Evolutionary conservation across 2,797 vertebrate species (phyloP), one percentile per base, ranked within the genome.

Genomic region (Sciaenops ocellatus): DNA sequence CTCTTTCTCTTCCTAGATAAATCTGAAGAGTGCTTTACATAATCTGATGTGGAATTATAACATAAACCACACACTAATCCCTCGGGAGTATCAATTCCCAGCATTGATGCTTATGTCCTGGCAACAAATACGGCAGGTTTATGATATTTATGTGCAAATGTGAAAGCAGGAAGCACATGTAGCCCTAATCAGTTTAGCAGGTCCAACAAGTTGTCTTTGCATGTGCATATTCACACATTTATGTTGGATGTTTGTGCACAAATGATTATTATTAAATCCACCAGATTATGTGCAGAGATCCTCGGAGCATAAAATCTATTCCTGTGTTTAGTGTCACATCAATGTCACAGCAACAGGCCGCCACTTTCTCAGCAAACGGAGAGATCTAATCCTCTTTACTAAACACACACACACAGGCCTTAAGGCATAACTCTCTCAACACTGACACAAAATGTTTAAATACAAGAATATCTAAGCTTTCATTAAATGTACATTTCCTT

Each of bases 341-440:
- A 79, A 80, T 85, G 79, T 87, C 65, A 87, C 50, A 83, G 79
- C 85, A 83, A 85, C 84, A 85, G 73, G 69, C 89, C 30, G 15
- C 69, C 85, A 89, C 87, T 80, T 87, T 84, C 83, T 84, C 85
- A 79, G 73, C 67, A 76, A 74, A 77, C 71, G 50, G 72, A 85
- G 69, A 79, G 26, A 77, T 88, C 30, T 92, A 93, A 93, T 92
- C 91, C 90, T 90, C 85, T 93, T 93, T 84, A n/a, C 44, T 72
- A 85, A 66, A 76, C 74, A 72, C 41, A 74, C 63, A 63, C 65
- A 79, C 46, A 69, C 48, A 76, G 51, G 30, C 84, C 24, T 69
- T 0, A 38, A 71, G 70, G 51, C 41, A 50, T 52, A 60, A 11
- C 69, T 44, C 26, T 78, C 17, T 34, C 28, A 72, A 24, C 47